Conservation (phyloP, 2,797 vertebrate genomes). For the Caiman crocodilus region DNA sequence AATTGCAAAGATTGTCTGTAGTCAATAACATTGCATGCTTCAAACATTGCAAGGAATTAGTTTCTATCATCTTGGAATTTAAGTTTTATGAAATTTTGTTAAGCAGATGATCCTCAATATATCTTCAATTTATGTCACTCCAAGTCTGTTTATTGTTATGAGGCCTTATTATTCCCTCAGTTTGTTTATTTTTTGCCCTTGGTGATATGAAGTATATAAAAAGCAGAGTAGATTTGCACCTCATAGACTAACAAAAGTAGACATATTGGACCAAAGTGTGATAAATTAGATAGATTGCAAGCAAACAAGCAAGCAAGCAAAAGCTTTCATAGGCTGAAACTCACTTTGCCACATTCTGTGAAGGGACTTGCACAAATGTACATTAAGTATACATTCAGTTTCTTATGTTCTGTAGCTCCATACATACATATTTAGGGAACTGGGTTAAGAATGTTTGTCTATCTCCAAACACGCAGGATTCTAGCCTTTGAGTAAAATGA, state of each 20-base stretch:
- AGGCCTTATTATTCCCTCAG: neutral
- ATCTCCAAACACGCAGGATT: neutral
- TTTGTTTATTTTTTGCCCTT: neutral
- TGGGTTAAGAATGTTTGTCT: neutral
- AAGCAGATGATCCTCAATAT: neutral
- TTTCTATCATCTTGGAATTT: neutral
- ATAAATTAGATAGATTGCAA: too few relatives aligned
- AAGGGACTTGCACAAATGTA: too few relatives aligned
- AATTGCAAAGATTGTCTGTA: neutral
- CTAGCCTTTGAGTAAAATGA: neutral
- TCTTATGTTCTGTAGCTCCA: neutral
- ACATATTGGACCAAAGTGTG: too few relatives aligned
- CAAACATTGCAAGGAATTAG: neutral
- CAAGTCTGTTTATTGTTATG: too few relatives aligned
- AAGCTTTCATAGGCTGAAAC: too few relatives aligned
- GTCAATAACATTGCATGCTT: neutral
- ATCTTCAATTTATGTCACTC: neutral
- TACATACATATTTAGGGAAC: neutral
- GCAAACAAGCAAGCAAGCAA: too few relatives aligned
- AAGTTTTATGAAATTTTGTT: neutral
- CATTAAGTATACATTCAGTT: too few relatives aligned
- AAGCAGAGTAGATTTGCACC: too few relatives aligned
- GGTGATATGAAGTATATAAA: too few relatives aligned
- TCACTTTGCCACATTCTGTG: too few relatives aligned
- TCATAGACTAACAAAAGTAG: too few relatives aligned